Evolutionary conservation across 2,888 invertebrate genomes (phyloP).

Genomic region (Melinaea marsaeus): DNA sequence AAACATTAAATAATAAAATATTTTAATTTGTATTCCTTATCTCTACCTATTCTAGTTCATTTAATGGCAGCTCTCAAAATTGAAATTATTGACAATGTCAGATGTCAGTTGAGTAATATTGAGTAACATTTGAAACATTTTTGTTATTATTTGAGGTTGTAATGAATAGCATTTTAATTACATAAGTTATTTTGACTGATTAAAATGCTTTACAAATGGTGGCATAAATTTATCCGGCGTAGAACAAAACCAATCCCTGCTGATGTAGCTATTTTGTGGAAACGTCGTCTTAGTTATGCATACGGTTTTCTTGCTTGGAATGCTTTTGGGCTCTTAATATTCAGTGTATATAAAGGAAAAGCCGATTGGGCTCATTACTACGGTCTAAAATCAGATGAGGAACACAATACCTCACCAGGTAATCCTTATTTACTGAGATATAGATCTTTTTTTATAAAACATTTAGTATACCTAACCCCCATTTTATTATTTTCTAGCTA

Average conservation of each 20-base stretch:
- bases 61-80: not conserved
- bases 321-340: conserved; percentile 81
- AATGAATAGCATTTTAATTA: not conserved
- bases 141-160: conserved; percentile 2
- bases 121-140: not conserved
- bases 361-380: conserved; percentile 82
- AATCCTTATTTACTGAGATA: conserved; percentile 23
- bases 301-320: conserved; percentile 85
- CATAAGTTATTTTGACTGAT: conserved; percentile 17
- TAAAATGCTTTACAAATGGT: conserved; percentile 62
- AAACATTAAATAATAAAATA: too few relatives aligned
- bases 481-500: conserved; percentile 60
- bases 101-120: not conserved
- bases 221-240: conserved; percentile 61
- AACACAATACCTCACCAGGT: conserved; percentile 78
- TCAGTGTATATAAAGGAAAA: conserved; percentile 78
- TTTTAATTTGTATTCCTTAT: too few relatives aligned
- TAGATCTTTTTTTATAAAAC: conserved; percentile 3
- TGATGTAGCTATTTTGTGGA: conserved; percentile 78
- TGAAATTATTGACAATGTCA: not conserved
- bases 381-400: conserved; percentile 80
- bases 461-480: too few relatives aligned
- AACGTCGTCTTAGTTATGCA: conserved; percentile 77
- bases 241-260: conserved; percentile 64
- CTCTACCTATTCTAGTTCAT: not conserved